Evolutionary conservation across 1,140 invertebrate genomes (phyloP), one percentile per base, ranked within the genome.

Genomic region (Nephila pilipes): DNA sequence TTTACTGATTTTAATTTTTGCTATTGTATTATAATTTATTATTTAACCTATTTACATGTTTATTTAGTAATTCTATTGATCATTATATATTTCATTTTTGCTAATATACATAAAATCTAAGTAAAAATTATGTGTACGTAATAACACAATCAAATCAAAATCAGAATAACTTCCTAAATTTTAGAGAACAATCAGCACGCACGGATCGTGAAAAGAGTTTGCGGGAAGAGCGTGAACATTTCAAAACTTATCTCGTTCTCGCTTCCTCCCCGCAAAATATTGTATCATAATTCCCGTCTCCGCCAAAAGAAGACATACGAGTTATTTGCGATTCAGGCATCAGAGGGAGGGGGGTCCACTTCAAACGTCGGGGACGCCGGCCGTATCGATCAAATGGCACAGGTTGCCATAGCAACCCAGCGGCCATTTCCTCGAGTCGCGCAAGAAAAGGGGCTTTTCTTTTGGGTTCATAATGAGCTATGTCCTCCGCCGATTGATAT

Each of bases 401-500:
- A 29, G 79, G 87, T 90, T 55, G 38, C 79, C 89, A 90, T 90
- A 57, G 32, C 89, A 81, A 90, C 89, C 57, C 54, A 90, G 22
- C 89, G 89, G 89, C 75, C 89, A 38, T 57, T 81, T 36, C 38
- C 54, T 36, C 69, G 87, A 38, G 46, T 32, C 46, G 69, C 65
- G 54, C 38, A 54, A 90, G 65, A 38, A 75, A 57, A 90, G 81
- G 79, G 79, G 89, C 89, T 90, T 90, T 90, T 90, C 79, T 81
- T 90, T 90, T 69, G 89, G 38, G 57, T 25, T 29, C 25, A 57
- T 80, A 90, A 90, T 90, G 89, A 90, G 89, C 89, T 55, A 90
- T 90, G 46, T 90, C 89, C 89, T 90, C 65, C 89, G 89, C 65
- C 89, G 89, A 90, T 90, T 90, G 89, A 90, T 90, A 90, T 90